Base-by-base conservation (phyloP, 1,140 invertebrate genomes). In the Trypoxylus dichotomus region DNA sequence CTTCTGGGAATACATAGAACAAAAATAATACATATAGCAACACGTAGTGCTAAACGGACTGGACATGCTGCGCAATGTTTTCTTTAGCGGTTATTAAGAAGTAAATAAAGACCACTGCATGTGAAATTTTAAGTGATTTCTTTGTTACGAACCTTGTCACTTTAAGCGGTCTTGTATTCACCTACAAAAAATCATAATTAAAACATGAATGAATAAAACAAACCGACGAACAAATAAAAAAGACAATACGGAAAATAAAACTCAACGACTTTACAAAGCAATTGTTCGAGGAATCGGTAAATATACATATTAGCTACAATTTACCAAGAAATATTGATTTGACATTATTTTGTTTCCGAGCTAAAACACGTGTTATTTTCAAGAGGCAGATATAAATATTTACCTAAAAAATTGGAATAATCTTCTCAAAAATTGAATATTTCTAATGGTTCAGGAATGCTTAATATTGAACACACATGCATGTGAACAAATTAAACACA, bases 71-170 rank as follows among this genome's bases (percentile, higher is more conserved):
- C 72, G 27, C n/a, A 43, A 37, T 74, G 72, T 74, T 74, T 74
- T 13, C 21, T 71, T 71, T 71, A 27, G 63, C 29, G 24, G 29
- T 27, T 37, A 41, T 37, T 74, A 19, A 74, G 27, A 68, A 68
- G 60, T 68, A 68, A 68, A 68, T 68, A 68, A 68, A 68, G 60
- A 68, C 60, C 60, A 24, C 60, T 68, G 60, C 60, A 11, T 68
- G 47, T 54, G 24, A 68, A 27, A 68, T 68, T 68, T 68, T 24
- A 63, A 42, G 25, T 72, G 71, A 68, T 76, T 58, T 76, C 43
- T 42, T 79, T 68, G 42, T 54, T 79, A 79, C 78, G 76, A 75
- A 79, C 78, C 78, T 79, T 74, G 78, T 79, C 74, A 77, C 78
- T 77, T 77, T 79, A 73, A 74, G 47, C 72, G 76, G 63, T 75